Percentiles rank a stretch among this genome's conserved stretches.
These are phyloP conservation scores for Encarsia formosa DNA, from an alignment of 2,888 invertebrate genomes.

Conservation along the genomic window DNA sequence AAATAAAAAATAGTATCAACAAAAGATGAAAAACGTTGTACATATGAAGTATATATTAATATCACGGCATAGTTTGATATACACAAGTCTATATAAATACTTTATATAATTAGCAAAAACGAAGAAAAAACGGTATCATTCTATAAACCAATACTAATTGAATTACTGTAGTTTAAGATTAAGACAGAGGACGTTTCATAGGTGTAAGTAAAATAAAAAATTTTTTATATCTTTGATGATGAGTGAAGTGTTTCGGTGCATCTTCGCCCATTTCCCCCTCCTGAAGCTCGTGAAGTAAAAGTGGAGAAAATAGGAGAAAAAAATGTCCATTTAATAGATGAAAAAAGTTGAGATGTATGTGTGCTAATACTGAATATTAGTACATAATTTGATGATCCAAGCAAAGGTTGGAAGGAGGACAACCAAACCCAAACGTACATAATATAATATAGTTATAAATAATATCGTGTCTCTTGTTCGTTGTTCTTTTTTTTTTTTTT, in stretches of 20 bases:
- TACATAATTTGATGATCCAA: constrained; percentile 20
- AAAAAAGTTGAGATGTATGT: constrained; percentile 26
- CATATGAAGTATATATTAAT: constrained; percentile 44
- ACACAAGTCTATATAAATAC: constrained; percentile 49
- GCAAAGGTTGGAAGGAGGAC: constrained; percentile 27
- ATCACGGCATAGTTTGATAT: constrained; percentile 48
- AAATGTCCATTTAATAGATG: constrained; percentile 2
- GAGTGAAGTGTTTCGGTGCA: constrained; percentile 41
- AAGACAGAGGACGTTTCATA: constrained; percentile 42
- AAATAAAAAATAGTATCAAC: constrained; percentile 31
- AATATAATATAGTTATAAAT: constrained; percentile 25
- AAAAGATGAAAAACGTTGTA: constrained; percentile 40
- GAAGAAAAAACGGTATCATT: constrained; percentile 38
- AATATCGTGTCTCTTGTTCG: constrained; percentile 29
- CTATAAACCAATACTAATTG: constrained; percentile 41
- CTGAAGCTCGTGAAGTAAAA: constrained; percentile 5
- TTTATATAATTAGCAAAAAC: constrained; percentile 47
- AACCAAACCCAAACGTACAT: constrained; percentile 27
- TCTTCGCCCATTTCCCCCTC: constrained; percentile 35
- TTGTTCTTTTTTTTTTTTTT: constrained; percentile 31
- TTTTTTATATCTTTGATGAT: constrained; percentile 49
- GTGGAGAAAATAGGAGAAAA: no score
- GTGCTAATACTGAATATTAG: constrained; percentile 31
- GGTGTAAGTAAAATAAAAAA: constrained; percentile 38
- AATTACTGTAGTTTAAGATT: constrained; percentile 30